A percentile compares a stretch with the other conserved stretches of the same genome.
phyloP scores from a whole-genome alignment of 2,888 invertebrate species.

The Cantharis lateralis region DNA sequence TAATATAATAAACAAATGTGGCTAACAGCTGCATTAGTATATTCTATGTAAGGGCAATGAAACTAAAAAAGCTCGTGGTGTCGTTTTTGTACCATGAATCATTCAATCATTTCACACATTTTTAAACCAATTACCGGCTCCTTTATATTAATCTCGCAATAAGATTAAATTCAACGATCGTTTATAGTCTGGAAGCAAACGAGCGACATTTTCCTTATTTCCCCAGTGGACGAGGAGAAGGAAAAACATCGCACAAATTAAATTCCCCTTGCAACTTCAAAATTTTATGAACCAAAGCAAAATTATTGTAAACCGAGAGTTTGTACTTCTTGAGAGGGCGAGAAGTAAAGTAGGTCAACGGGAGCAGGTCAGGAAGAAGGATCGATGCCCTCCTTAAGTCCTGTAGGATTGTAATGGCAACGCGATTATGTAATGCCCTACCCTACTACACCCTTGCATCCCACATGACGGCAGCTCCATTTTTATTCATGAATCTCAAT shows the following conservation, averaged over 20 bases:
- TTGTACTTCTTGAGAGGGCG: background rate
- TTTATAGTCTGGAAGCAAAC: background rate
- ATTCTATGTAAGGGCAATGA: background rate
- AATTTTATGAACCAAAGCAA: background rate
- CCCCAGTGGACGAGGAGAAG: background rate
- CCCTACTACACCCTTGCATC: constrained; percentile 15
- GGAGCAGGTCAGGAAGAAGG: constrained; percentile 28
- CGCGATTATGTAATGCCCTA: constrained; percentile 21
- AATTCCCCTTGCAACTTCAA: background rate
- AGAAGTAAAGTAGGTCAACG: constrained; percentile 27
- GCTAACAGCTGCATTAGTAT: background rate
- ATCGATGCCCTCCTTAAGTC: constrained; percentile 21
- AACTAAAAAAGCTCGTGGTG: background rate
- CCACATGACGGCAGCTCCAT: background rate
- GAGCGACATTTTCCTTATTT: background rate
- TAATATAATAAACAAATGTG: background rate
- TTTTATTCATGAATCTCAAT: background rate
- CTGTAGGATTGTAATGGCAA: constrained; percentile 10
- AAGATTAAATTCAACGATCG: background rate
- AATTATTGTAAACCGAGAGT: background rate
- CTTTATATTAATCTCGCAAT: background rate
- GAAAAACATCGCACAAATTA: background rate
- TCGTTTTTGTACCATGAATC: background rate
- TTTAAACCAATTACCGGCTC: background rate
- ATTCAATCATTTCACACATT: background rate